These are phyloP conservation scores for Latrodectus elegans DNA, from an alignment of 2,888 invertebrate genomes.

Conservation along the genomic window DNA sequence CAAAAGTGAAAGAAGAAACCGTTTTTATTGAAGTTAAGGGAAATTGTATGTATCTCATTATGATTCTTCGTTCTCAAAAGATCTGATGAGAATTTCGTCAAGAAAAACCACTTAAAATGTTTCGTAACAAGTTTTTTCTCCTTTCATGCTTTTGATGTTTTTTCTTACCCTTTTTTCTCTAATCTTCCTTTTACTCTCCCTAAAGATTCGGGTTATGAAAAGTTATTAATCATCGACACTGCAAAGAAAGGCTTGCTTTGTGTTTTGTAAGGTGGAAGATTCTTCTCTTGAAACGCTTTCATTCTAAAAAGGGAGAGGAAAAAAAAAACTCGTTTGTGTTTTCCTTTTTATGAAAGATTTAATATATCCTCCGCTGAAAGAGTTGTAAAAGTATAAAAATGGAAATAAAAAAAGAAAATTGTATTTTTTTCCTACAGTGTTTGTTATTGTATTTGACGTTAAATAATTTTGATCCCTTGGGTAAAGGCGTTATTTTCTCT, in stretches of 20 bases:
- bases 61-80: conserved; percentile 32
- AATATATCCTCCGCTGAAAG: conserved; percentile 31
- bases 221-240: conserved; percentile 52
- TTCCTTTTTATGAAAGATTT: conserved; percentile 37
- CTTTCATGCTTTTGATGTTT: neutral
- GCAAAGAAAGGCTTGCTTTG: conserved; percentile 40
- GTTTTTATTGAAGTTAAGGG: conserved; percentile 9
- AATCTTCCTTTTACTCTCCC: conserved; percentile 41
- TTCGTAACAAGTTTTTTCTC: conserved; percentile 23
- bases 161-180: neutral
- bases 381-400: conserved; percentile 42
- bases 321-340: conserved; percentile 23
- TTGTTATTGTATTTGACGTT: conserved; percentile 25
- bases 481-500: conserved; percentile 1
- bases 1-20: conserved; percentile 3
- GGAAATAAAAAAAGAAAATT: neutral
- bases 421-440: neutral
- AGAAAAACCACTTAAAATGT: conserved; percentile 40
- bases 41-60: conserved; percentile 21
- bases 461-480: conserved; percentile 30
- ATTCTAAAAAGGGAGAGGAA: conserved; percentile 3
- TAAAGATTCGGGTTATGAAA: conserved; percentile 46
- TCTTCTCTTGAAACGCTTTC: conserved; percentile 35
- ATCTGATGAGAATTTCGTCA: conserved; percentile 25
- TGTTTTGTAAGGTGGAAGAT: conserved; percentile 24